Conservation (phyloP, 2,797 vertebrate species). For the Carduelis carduelis region DNA sequence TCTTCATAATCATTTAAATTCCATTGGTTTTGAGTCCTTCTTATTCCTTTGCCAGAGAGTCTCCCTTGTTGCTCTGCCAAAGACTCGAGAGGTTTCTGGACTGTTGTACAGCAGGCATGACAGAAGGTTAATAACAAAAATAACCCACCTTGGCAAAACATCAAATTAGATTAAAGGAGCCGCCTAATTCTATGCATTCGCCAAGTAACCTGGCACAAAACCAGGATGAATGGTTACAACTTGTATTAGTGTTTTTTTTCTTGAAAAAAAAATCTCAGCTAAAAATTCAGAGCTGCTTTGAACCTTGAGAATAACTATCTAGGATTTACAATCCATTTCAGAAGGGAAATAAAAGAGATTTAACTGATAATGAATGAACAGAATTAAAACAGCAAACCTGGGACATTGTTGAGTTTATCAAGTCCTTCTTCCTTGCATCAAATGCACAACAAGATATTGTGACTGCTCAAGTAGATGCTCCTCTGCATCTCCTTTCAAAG, state of each 20-base stretch:
- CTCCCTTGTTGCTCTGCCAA: constrained; percentile 24
- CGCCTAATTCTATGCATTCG: not conserved
- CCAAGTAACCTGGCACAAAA: constrained; percentile 15
- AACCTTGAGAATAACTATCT: not conserved
- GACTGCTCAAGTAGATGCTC: not conserved
- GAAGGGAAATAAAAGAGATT: not conserved
- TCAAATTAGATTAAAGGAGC: constrained; percentile 35
- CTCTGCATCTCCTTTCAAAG: not conserved
- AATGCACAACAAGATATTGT: not conserved
- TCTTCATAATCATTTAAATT: not conserved
- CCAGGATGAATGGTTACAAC: not conserved
- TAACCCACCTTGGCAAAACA: constrained; percentile 26
- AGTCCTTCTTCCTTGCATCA: not conserved
- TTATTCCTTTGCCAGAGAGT: constrained; percentile 27
- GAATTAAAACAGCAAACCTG: not conserved
- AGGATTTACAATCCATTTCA: not conserved
- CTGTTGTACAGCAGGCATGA: constrained; percentile 21
- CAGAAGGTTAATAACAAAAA: constrained; percentile 60
- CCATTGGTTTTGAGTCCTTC: not conserved
- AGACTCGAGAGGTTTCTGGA: constrained; percentile 38
- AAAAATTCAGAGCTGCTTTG: not conserved
- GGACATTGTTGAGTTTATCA: not conserved
- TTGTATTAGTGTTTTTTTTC: not conserved
- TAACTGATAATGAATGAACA: not conserved
- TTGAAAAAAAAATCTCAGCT: not conserved